phyloP scores from a whole-genome alignment of 2,888 invertebrate genomes.

The Boloria euphrosyne region DNA sequence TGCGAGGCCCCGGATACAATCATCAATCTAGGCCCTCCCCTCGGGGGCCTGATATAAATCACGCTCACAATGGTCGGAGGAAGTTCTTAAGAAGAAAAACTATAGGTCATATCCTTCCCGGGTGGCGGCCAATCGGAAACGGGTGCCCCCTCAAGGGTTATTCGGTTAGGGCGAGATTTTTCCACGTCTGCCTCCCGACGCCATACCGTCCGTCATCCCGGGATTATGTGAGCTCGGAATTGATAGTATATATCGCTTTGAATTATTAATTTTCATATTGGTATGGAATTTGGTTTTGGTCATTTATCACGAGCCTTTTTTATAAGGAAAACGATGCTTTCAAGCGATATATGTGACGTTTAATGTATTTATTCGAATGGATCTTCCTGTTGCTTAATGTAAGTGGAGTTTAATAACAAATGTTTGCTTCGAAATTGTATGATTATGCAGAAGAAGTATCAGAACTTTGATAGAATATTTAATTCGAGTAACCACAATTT shows the following conservation, averaged over 20 bases:
- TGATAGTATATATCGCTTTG: constrained; percentile 55
- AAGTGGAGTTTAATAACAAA: too few relatives aligned
- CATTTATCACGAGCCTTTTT: constrained; percentile 19
- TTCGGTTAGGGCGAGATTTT: constrained; percentile 63
- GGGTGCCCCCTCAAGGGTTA: constrained; percentile 62
- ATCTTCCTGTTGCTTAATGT: too few relatives aligned
- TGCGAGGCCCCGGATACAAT: constrained; percentile 71
- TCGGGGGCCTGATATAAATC: constrained; percentile 67
- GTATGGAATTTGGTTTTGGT: constrained; percentile 9
- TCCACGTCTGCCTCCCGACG: constrained; percentile 51
- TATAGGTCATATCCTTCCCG: constrained; percentile 83
- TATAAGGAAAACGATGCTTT: neutral
- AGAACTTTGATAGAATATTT: too few relatives aligned
- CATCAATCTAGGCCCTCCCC: constrained; percentile 71
- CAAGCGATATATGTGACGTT: neutral
- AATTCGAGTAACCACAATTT: too few relatives aligned
- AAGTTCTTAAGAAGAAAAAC: constrained; percentile 83
- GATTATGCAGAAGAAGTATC: too few relatives aligned
- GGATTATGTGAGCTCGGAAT: constrained; percentile 60
- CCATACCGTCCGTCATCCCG: constrained; percentile 56
- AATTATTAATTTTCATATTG: constrained; percentile 57
- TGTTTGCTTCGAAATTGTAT: too few relatives aligned
- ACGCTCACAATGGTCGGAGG: constrained; percentile 79
- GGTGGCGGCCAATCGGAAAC: constrained; percentile 79
- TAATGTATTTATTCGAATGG: neutral